A percentile compares a stretch with the other conserved stretches of the same genome.
These are phyloP conservation scores for Drosophila kambysellisi DNA, from an alignment of 2,888 invertebrate genomes.

Conservation along the genomic window DNA sequence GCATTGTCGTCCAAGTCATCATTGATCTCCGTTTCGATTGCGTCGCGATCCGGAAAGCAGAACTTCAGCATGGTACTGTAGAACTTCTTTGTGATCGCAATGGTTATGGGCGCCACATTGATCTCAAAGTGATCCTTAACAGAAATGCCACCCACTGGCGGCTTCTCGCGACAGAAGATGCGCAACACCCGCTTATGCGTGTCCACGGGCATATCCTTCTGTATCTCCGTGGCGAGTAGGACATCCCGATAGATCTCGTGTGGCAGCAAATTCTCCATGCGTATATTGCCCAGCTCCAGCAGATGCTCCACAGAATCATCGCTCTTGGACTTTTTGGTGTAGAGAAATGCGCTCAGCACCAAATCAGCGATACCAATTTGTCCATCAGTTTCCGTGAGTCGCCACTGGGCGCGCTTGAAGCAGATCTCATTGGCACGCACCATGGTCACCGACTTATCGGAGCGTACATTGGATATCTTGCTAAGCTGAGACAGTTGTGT, in stretches of 20 bases:
- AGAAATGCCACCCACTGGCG: conserved; percentile 99
- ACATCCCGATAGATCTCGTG: conserved; percentile 97
- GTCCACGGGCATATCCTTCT: conserved; percentile 95
- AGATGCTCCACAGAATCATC: conserved; percentile 99
- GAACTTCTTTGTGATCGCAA: conserved; percentile 97
- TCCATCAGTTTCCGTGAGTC: conserved; percentile 98
- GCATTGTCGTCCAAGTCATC: conserved; percentile 87
- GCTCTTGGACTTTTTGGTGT: conserved; percentile 97
- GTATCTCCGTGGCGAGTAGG: conserved; percentile 91
- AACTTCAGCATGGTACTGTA: conserved; percentile 99
- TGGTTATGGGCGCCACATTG: conserved; percentile 97
- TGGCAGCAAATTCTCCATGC: conserved; percentile 97
- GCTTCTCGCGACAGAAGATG: conserved; percentile 97
- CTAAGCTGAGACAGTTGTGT: conserved; percentile 88
- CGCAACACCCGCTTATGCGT: conserved; percentile 94
- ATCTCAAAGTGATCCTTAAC: conserved; percentile 99
- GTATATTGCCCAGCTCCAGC: conserved; percentile 97
- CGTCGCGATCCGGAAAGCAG: conserved; percentile 97
- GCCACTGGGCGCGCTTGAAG: conserved; percentile 99
- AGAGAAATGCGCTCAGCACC: conserved; percentile 97
- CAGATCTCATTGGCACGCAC: conserved; percentile 97
- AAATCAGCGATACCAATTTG: conserved; percentile 99
- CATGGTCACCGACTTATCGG: conserved; percentile 90
- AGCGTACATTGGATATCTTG: conserved; percentile 88
- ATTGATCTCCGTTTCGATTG: conserved; percentile 89